Base-by-base conservation (phyloP, 1,140 invertebrate genomes). In the Pseudomyrmex pallidus region DNA sequence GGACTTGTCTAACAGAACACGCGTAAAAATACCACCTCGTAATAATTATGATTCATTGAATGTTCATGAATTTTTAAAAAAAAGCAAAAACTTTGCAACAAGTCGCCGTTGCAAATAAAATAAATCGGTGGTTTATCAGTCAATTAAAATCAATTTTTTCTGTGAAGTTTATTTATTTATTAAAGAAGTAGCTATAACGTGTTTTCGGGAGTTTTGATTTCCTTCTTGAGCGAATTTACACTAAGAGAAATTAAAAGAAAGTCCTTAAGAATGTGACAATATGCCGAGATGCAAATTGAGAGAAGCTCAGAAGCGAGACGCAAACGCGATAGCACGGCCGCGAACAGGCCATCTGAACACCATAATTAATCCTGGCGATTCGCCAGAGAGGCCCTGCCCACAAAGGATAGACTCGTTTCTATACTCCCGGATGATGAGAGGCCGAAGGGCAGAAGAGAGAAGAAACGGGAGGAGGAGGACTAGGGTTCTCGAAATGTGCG, bases 341-440 rank as follows among this genome's bases (percentile, higher is more conserved):
- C 67, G 63, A 74, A 64, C 52, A 57, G 66, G 67, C 72, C 68
- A 67, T 78, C 77, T 35, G 72, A 78, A 66, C 76, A 83, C 84
- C 83, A 90, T 91, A 91, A 91, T 91, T 91, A 91, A 92, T 92
- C 88, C 68, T 89, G 91, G 91, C 91, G 80, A 84, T 82, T 48
- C 76, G 91, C 90, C 91, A 91, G 87, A 78, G 70, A 83, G 46
- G 68, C 70, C 54, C 22, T 56, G 35, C 82, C 17, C 80, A 70
- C 82, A 87, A 82, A 85, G 77, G 83, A 82, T 54, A 63, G 67
- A 66, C 25, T 76, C 61, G 46, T 76, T 64, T 66, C 74, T 76
- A 48, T 46, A 35, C n/a, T 59, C 13, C 57, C 22, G 70, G 46
- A 72, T 57, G 66, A 13, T 44, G 59, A 25, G 61, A 56, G 46